These are phyloP conservation scores for Diaphora mendica DNA, from an alignment of 2,888 invertebrate genomes.

Conservation along the genomic window DNA sequence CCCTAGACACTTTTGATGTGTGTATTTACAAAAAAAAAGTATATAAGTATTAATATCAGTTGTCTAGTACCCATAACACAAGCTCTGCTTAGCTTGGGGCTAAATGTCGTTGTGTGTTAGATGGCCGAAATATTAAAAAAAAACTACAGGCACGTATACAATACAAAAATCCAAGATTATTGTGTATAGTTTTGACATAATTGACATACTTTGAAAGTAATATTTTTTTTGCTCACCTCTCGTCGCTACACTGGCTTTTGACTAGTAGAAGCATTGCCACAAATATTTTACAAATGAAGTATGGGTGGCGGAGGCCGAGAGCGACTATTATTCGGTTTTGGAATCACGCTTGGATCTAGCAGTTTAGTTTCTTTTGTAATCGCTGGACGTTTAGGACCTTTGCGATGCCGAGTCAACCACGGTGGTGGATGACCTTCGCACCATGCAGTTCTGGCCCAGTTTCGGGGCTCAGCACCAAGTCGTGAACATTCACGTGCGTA, in stretches of 20 bases:
- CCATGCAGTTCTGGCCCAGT: constrained; percentile 90
- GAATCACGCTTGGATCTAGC: constrained; percentile 65
- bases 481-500: constrained; percentile 95
- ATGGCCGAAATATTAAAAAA: too few relatives aligned
- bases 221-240: constrained; percentile 62
- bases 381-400: constrained; percentile 47
- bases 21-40: too few relatives aligned
- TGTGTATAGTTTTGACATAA: too few relatives aligned
- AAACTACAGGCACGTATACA: too few relatives aligned
- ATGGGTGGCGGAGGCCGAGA: constrained; percentile 81
- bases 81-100: too few relatives aligned
- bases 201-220: neutral
- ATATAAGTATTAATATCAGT: too few relatives aligned
- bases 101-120: too few relatives aligned
- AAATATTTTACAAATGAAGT: constrained; percentile 65
- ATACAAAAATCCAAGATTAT: too few relatives aligned
- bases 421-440: constrained; percentile 85
- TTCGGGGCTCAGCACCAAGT: constrained; percentile 89
- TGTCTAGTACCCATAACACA: too few relatives aligned
- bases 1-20: too few relatives aligned
- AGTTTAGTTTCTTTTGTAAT: constrained; percentile 51
- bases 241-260: constrained; percentile 79
- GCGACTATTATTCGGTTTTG: constrained; percentile 70
- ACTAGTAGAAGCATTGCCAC: constrained; percentile 77
- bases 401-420: constrained; percentile 71